Percentiles rank a stretch among this genome's conserved stretches.
Evolutionary conservation across 2,888 invertebrate genomes (phyloP).

Genomic region (Helicoverpa assulta): DNA sequence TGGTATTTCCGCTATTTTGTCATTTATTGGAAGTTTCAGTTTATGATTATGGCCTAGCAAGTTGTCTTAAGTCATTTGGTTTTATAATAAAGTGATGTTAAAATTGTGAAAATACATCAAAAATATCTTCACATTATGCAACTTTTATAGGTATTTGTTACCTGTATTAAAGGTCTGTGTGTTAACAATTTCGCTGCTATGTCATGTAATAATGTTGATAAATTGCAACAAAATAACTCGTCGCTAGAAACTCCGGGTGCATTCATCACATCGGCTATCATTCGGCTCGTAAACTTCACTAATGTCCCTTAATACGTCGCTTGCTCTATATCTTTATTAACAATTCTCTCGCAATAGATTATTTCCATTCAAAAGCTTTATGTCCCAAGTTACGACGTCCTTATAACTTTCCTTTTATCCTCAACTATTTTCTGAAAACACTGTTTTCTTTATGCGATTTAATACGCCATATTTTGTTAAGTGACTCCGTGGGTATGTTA

Average conservation of each 20-base stretch:
- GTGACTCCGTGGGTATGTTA: slow-evolving; percentile 80
- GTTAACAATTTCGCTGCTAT: slow-evolving; percentile 37
- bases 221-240: slow-evolving; percentile 72
- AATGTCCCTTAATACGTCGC: slow-evolving; percentile 84
- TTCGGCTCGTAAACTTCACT: slow-evolving; percentile 83
- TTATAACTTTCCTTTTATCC: slow-evolving; percentile 87
- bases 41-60: too few relatives aligned
- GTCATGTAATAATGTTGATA: slow-evolving; percentile 70
- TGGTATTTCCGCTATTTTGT: not conserved
- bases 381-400: slow-evolving; percentile 85
- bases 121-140: too few relatives aligned
- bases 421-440: slow-evolving; percentile 89
- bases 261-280: slow-evolving; percentile 81
- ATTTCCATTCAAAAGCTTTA: slow-evolving; percentile 88
- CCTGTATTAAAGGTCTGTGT: slow-evolving; percentile 17
- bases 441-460: slow-evolving; percentile 89
- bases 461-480: slow-evolving; percentile 87
- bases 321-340: slow-evolving; percentile 89
- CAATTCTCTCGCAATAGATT: slow-evolving; percentile 87
- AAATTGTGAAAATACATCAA: too few relatives aligned
- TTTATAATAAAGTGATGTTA: too few relatives aligned
- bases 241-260: slow-evolving; percentile 76
- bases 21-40: slow-evolving; percentile 1
- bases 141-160: not conserved
- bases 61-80: too few relatives aligned